phyloP scores from a whole-genome alignment of 2,113 vertebrate species.

The Castor canadensis region DNA sequence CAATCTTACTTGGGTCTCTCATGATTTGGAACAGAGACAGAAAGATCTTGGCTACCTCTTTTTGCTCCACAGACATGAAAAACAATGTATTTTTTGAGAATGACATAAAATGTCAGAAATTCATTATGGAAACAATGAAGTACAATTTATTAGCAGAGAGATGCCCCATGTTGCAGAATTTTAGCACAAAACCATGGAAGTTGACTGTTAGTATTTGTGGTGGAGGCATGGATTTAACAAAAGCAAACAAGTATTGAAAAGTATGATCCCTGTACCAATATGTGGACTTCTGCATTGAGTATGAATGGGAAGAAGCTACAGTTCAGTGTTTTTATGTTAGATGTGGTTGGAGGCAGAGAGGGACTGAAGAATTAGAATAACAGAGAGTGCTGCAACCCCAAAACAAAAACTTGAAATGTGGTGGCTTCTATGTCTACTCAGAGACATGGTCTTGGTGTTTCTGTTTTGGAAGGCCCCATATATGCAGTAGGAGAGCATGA shows the following conservation, averaged over 20 bases:
- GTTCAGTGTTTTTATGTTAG: conserved; percentile 94
- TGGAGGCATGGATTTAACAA: conserved; percentile 96
- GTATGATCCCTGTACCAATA: conserved; percentile 94
- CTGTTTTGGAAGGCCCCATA: not conserved
- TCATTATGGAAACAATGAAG: conserved; percentile 98
- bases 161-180: conserved; percentile 93
- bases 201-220: conserved; percentile 93
- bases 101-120: conserved; percentile 96
- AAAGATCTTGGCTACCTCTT: conserved; percentile 92
- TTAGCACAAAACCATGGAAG: conserved; percentile 94
- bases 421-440: conserved; percentile 98
- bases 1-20: conserved; percentile 91
- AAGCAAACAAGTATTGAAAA: conserved; percentile 96
- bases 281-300: conserved; percentile 94
- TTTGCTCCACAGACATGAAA: conserved; percentile 95
- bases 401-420: conserved; percentile 94
- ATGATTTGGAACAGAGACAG: conserved; percentile 88
- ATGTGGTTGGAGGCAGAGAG: conserved; percentile 94
- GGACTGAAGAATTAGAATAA: conserved; percentile 96
- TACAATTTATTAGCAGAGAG: conserved; percentile 96
- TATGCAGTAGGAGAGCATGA: not conserved
- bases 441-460: conserved; percentile 92
- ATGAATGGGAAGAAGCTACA: conserved; percentile 95
- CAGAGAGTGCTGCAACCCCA: conserved; percentile 96
- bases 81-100: conserved; percentile 92